Evolutionary conservation across 2,888 invertebrate genomes (phyloP), one percentile per base, ranked within the genome.

Genomic region (Hypolimnas misippus): DNA sequence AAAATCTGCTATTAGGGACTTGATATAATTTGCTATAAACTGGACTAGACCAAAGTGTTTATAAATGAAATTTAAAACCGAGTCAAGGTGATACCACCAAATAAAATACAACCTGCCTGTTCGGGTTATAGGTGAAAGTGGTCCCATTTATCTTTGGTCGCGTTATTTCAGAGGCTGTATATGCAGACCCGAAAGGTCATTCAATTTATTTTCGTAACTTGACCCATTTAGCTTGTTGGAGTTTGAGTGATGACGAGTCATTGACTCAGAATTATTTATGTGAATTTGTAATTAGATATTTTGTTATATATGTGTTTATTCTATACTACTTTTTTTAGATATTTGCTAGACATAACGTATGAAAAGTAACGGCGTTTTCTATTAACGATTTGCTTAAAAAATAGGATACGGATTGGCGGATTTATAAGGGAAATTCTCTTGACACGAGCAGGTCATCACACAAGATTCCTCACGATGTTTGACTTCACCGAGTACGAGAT

Each of bases 181-280:
- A 38, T 40, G 49, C 46, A 14, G 31, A 35, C 17, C 51, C 44
- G 55, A 61, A 57, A 52, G 58, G 58, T 52, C 61, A 59, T 60
- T 50, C 62, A 52, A 67, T 69, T 67, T 69, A 60, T 67, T 67
- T 65, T 67, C 33, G 57, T 72, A 77, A 35, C 50, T 61, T 62
- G 62, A 57, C 62, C 62, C 62, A 62, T 56, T 62, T 62, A 52
- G 33, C 49, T 49, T 8, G 25, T 17, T 14, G 49, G 49, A 14
- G 25, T 29, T 49, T 49, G 49, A 49, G 49, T 14, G 49, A 49
- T 25, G 49, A 44, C 44, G 17, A 49, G 14, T 29, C 49, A 29
- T 29, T 49, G 49, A 29, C 12, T 58, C 16, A 4, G 21, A 33
- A 52, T 31, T 42, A 42, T 25, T 42, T 58, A 42, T 58, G 16